phyloP scores from a whole-genome alignment of 2,797 vertebrate species.

The Phoebastria nigripes region DNA sequence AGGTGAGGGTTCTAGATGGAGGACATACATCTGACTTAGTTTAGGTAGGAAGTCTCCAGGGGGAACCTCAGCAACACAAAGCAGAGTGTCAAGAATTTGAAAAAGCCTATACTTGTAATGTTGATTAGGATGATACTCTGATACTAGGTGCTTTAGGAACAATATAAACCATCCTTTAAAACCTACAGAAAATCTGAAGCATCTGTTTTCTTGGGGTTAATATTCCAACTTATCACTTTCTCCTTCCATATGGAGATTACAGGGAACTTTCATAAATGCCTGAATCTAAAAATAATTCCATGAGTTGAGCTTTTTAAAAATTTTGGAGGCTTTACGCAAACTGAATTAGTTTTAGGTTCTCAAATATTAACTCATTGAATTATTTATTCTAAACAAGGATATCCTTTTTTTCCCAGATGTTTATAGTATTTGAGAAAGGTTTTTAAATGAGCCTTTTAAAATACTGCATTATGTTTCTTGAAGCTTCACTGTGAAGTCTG shows the following conservation, averaged over 20 bases:
- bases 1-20: neutral
- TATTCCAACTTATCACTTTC: neutral
- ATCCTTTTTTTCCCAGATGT: neutral
- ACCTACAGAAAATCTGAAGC: neutral
- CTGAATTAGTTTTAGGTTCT: neutral
- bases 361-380: conserved; percentile 17
- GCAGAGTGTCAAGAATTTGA: neutral
- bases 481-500: conserved; percentile 49
- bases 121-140: neutral
- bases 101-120: neutral
- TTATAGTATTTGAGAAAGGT: conserved; percentile 16
- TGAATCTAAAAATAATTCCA: neutral
- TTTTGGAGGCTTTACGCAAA: neutral
- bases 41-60: neutral
- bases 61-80: neutral
- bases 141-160: neutral
- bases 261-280: neutral
- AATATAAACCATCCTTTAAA: neutral
- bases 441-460: conserved; percentile 50
- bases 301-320: neutral
- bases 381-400: conserved; percentile 35
- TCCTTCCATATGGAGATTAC: neutral
- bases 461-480: conserved; percentile 37
- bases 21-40: neutral
- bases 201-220: neutral